Evolutionary conservation across 1,140 invertebrate genomes (phyloP).

Genomic region (Listronotus bonariensis): DNA sequence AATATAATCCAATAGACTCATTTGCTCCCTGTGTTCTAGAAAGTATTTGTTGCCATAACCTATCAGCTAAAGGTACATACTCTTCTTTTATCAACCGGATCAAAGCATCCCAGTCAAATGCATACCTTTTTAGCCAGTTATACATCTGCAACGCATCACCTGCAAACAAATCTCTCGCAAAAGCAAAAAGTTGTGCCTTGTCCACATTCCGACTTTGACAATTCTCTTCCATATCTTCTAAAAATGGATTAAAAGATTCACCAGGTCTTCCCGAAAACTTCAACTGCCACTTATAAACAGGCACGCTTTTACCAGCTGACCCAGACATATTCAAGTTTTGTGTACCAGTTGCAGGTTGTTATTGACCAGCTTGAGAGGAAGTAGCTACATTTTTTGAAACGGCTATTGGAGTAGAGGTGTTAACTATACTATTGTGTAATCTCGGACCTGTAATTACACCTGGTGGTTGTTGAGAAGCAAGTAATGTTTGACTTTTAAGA

Average conservation of each 20-base stretch:
- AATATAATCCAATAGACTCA: neutral
- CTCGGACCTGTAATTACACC: too few species aligned
- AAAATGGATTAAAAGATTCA: slow-evolving; percentile 5
- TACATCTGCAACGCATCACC: neutral
- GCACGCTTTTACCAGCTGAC: neutral
- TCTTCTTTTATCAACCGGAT: neutral
- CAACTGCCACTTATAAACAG: slow-evolving; percentile 7
- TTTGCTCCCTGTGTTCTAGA: neutral
- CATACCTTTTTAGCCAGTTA: neutral
- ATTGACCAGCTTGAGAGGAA: too few species aligned
- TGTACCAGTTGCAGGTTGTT: too few species aligned
- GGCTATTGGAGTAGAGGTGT: too few species aligned
- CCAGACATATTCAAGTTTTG: too few species aligned
- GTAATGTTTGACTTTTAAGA: too few species aligned
- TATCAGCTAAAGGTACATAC: neutral
- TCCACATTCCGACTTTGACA: neutral
- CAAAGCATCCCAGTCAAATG: too few species aligned
- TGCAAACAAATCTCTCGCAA: neutral
- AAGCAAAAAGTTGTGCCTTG: slow-evolving; percentile 2
- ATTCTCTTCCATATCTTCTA: neutral
- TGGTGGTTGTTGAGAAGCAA: too few species aligned
- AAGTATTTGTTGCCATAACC: neutral
- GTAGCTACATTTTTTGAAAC: too few species aligned
- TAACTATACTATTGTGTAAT: too few species aligned
- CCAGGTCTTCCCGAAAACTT: neutral